These are phyloP conservation scores for Picus viridis DNA, from an alignment of 2,797 vertebrate species.

Conservation along the genomic window DNA sequence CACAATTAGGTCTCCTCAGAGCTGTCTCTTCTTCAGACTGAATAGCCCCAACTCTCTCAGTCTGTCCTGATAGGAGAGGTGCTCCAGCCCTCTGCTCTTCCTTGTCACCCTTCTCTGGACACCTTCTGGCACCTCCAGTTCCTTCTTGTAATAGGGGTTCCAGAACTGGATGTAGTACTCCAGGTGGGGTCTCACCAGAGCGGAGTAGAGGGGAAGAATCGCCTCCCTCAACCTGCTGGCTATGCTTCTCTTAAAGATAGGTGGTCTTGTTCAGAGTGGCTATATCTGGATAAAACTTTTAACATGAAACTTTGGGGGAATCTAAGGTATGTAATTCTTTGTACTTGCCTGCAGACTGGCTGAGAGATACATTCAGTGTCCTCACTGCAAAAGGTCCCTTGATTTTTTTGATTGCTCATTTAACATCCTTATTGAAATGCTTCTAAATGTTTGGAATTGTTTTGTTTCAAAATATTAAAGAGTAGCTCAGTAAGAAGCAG, in stretches of 20 bases:
- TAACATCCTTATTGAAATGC: neutral
- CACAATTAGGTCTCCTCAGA: too few relatives aligned
- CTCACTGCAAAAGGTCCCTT: neutral
- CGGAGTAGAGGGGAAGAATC: too few relatives aligned
- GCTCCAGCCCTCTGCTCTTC: too few relatives aligned
- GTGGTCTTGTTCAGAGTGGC: neutral
- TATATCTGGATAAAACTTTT: fast-evolving
- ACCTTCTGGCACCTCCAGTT: too few relatives aligned
- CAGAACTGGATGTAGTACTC: too few relatives aligned
- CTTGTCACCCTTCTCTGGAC: too few relatives aligned
- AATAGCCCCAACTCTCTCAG: too few relatives aligned
- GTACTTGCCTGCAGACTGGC: neutral
- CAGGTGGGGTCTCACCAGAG: too few relatives aligned
- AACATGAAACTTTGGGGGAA: neutral
- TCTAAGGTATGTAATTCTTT: neutral
- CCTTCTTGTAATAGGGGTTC: too few relatives aligned
- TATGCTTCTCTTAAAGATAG: neutral
- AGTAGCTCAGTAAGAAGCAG: neutral
- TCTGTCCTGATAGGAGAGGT: too few relatives aligned
- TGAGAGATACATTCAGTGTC: neutral
- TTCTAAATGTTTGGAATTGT: neutral
- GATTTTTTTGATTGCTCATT: neutral
- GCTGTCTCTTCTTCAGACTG: too few relatives aligned
- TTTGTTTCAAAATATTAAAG: neutral
- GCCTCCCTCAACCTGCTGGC: too few relatives aligned